Evolutionary conservation across 2,113 vertebrate genomes (phyloP), one percentile per base, ranked within the genome.

Genomic region (Aphyosemion australe): DNA sequence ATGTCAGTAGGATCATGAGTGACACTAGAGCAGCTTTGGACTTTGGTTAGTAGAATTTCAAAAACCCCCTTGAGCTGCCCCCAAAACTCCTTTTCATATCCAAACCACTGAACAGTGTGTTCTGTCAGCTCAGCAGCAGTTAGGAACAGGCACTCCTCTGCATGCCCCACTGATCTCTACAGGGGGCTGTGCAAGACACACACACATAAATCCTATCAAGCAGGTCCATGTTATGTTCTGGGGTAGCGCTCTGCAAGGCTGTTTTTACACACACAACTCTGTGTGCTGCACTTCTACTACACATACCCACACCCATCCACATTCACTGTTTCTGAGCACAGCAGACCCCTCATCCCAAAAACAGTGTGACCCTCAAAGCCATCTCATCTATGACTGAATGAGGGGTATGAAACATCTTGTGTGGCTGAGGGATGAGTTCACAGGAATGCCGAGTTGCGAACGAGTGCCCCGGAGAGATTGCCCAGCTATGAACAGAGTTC

Each of bases 341-440:
- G 59, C 49, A 3, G 37, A 62, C 32, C 66, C 34, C 57, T 62
- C 69, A 42, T 42, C 39, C 63, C 47, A 53, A 68, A 79, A 84
- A 76, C 80, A 74, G 61, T 8, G 49, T 79, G 86, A 87, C 84
- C 86, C 85, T 78, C 84, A 65, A 85, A 87, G 60, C 67, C 75
- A 74, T 87, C 79, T 81, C 84, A 81, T 88, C 72, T 78, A 74
- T 53, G 76, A 39, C 49, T 67, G 69, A 63, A 84, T 26, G 79
- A 76, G 59, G 53, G 75, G 77, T 12, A 56, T 43, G 67, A 84
- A 83, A 64, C 72, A 71, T 86, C 76, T 79, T 78, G 79, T 80
- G 86, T 56, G 79, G 84, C 73, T 76, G 68, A 76, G 69, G 70
- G 84, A 87, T 83, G 81, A 76, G 75, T 83, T 85, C 65, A 69